Evolutionary conservation across 1,140 invertebrate genomes (phyloP), one percentile per base, ranked within the genome.

Genomic region (Mycetomoellerius zeteki): DNA sequence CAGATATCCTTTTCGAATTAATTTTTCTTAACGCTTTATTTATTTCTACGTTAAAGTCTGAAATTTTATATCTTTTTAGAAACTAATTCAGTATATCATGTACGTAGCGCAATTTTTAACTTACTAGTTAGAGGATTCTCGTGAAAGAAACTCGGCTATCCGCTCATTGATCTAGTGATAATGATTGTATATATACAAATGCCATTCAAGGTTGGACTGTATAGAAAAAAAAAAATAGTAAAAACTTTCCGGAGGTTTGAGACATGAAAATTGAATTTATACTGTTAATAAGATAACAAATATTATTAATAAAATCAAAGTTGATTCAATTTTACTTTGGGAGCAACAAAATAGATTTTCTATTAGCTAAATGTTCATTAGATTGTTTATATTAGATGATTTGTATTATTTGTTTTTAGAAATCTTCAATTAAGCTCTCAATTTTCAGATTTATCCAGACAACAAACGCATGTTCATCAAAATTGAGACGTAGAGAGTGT

Each of bases 141-240:
- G 16, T 60, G 47, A 16, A 24, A 21, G 27, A 7, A 81, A 71
- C 21, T 81, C 50, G 33, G 27, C 10, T 80, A 8, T 80, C n/a
- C 62, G 47, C 64, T 78, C 75, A 64, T 19, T 81, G 65, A 56
- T 56, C 8, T 71, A 71, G 50, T 56, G 65, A 81, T 81, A 81
- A 81, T 71, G 16, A 71, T 6, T 81, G 78, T 71, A 71, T 43
- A 43, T 43, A 81, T 71, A 81, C 52, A 56, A 81, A 81, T 81
- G 50, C 75, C 54, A 78, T 64, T 81, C 65, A 81, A 81, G 64
- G 65, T 81, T 81, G 65, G 16, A 81, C 64, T 81, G 78, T 71
- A 71, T 81, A 71, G 65, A 81, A 65, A 50, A 81, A 81, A 81
- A 8, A 81, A 81, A 81, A 8, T 71, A 81, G 16, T 12, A 30